Percentiles rank a stretch among this genome's conserved stretches.
These are phyloP conservation scores for Asbolus verrucosus DNA, from an alignment of 1,140 invertebrate genomes.

Conservation along the genomic window DNA sequence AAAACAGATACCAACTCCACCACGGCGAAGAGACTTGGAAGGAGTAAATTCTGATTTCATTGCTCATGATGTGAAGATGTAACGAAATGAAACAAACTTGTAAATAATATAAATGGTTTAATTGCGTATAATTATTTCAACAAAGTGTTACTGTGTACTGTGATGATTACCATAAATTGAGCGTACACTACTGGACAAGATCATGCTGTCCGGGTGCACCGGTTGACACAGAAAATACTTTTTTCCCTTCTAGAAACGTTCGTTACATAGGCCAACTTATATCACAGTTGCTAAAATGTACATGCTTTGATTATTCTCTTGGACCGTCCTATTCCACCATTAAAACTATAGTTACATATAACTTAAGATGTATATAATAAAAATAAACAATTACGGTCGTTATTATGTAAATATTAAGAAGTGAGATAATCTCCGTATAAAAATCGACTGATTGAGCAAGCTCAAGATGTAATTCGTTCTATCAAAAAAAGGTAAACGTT, in stretches of 20 bases:
- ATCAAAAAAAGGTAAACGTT: too few species aligned
- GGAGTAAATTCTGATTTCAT: too few species aligned
- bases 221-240: conserved; percentile 3
- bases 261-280: conserved; percentile 43
- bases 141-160: conserved; percentile 24
- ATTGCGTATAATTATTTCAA: conserved; percentile 35
- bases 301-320: conserved; percentile 39
- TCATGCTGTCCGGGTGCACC: neutral
- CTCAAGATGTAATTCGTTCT: too few species aligned
- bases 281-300: conserved; percentile 47
- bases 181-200: conserved; percentile 4
- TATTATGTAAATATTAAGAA: conserved; percentile 36
- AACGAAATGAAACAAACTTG: conserved; percentile 39
- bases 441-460: conserved; percentile 22
- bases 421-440: neutral
- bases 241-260: conserved; percentile 8
- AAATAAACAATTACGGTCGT: conserved; percentile 6
- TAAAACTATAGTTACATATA: conserved; percentile 19
- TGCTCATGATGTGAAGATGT: too few species aligned
- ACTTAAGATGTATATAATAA: conserved; percentile 38
- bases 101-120: conserved; percentile 43
- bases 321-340: conserved; percentile 16
- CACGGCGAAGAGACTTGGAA: too few species aligned
- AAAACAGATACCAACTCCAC: too few species aligned
- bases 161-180: conserved; percentile 33